These are phyloP conservation scores for Tetramorium alpestre DNA, from an alignment of 1,140 invertebrate genomes.

Conservation along the genomic window DNA sequence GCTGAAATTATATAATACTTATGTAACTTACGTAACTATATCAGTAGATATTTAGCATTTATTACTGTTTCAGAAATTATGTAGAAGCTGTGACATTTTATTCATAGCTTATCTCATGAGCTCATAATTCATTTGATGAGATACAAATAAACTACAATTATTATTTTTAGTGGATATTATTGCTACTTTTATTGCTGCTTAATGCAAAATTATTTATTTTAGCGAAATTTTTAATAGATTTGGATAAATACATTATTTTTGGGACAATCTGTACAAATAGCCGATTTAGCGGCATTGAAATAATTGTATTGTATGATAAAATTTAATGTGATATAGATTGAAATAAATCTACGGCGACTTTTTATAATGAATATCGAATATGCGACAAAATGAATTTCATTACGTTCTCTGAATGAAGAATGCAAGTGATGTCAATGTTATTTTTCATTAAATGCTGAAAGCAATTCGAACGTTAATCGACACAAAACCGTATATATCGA, in stretches of 20 bases:
- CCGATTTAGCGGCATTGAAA: background rate
- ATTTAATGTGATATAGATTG: background rate
- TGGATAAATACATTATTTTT: background rate
- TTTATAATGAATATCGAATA: background rate
- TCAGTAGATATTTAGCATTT: background rate
- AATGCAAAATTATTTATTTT: background rate
- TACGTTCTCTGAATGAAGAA: background rate
- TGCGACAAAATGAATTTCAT: background rate
- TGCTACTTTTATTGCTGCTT: background rate
- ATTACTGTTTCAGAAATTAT: background rate
- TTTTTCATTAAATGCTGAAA: background rate
- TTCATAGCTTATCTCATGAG: background rate
- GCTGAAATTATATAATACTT: background rate
- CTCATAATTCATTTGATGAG: background rate
- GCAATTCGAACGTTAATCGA: slow-evolving; percentile 33
- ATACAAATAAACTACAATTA: background rate
- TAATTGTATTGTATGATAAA: background rate
- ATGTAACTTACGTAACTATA: background rate
- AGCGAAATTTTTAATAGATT: background rate
- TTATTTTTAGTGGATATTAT: background rate
- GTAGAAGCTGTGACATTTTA: background rate
- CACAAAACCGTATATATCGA: slow-evolving; percentile 26
- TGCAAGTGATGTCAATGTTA: background rate
- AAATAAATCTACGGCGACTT: background rate
- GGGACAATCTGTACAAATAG: background rate